Conservation (phyloP, 2,888 invertebrate species). For the Lepas anatifera region DNA sequence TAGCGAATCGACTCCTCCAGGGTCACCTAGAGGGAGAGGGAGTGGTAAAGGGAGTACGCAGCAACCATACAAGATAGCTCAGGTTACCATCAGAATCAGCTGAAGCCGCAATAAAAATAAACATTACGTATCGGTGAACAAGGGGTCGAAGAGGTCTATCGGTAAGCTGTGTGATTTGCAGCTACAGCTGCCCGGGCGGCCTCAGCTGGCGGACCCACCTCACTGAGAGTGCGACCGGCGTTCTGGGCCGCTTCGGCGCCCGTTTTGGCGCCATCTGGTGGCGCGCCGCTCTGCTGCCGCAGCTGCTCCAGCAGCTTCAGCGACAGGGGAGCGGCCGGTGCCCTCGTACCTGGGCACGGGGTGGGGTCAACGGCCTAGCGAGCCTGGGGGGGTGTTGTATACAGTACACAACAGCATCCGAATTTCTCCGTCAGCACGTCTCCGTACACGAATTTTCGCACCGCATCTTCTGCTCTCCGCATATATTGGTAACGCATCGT, state of each 20-base stretch:
- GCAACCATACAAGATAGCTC: no score
- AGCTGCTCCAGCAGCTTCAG: conserved; percentile 87
- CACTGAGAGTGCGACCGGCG: conserved; percentile 21
- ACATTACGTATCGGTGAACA: no score
- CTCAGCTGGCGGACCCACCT: conserved; percentile 17
- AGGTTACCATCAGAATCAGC: no score
- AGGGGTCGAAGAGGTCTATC: no score
- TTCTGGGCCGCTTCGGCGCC: conserved; percentile 8
- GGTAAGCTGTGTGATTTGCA: neutral
- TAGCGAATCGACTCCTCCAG: conserved; percentile 94
- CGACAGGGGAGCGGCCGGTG: conserved; percentile 88
- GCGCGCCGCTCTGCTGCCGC: conserved; percentile 40
- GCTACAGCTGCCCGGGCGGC: neutral
- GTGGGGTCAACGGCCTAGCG: no score
- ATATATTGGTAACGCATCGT: no score
- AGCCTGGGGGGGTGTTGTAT: no score
- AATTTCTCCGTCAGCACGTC: no score
- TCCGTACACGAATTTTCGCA: no score
- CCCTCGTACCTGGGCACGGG: conserved; percentile 65
- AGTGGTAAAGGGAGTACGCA: neutral
- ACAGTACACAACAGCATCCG: no score
- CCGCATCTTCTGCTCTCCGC: no score
- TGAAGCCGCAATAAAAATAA: no score
- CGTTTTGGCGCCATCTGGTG: neutral
- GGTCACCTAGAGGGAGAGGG: conserved; percentile 43